Evolutionary conservation across 2,888 invertebrate genomes (phyloP), one percentile per base, ranked within the genome.

Genomic region (Salpingus planirostris): DNA sequence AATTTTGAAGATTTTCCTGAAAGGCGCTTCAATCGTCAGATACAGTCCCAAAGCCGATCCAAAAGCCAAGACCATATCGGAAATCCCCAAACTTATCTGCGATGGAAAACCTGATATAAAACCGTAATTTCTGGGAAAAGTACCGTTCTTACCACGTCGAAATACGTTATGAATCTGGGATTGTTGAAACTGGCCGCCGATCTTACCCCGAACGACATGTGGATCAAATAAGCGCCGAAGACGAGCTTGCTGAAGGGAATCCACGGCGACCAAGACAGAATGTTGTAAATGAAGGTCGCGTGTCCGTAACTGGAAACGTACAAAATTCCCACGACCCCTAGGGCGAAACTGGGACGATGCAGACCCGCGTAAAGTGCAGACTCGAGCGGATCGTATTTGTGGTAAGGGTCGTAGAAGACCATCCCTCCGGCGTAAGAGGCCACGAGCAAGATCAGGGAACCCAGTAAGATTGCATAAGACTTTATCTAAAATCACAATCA

Each of bases 221-320:
- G 78, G 1, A 70, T 64, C 28, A 78, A 55, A 48, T 75, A 77
- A 0, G 74, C 74, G 26, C 55, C 23, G 50, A 76, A 78, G 0
- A 73, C 64, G 15, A 78, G 63, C 28, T 74, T 68, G 43, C 76
- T 73, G 1, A 77, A 60, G 0, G 74, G 72, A 24, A 71, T 68
- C 69, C 73, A 76, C 0, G 71, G 70, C 26, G 64, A 65, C 76
- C 76, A 76, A 26, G 65, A 64, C 2, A 76, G 54, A 26, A 72
- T 63, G 65, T 67, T 49, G 10, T 49, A 46, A 14, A 61, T 21
- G 14, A 56, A 44, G 14, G 41, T 50, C 7, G 55, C 55, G 36
- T 63, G 62, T 24, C 77, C 77, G 37, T 71, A 66, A 2, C 70
- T 67, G 30, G 71, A 70, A 14, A 70, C 68, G 14, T 71, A 59